A percentile compares a stretch with the other conserved stretches of the same genome.
phyloP scores from a whole-genome alignment of 2,797 vertebrate genomes.

The Balearica regulorum region DNA sequence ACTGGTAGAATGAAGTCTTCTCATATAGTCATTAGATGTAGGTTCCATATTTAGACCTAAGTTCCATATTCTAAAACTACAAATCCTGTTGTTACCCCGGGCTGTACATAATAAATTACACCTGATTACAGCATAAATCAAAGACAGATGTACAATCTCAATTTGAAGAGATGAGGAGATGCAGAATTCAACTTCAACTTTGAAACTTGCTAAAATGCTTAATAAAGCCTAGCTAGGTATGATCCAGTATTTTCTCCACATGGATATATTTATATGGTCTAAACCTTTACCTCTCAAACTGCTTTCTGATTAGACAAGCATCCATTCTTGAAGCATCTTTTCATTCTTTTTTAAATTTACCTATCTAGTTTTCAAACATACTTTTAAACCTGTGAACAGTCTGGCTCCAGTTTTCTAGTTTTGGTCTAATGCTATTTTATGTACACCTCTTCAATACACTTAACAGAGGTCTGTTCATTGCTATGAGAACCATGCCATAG shows the following conservation, averaged over 20 bases:
- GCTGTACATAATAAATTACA: neutral
- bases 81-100: neutral
- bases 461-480: neutral
- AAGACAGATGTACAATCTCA: neutral
- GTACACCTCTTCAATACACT: fast-evolving
- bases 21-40: neutral
- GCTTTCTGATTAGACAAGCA: neutral
- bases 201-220: neutral
- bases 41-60: neutral
- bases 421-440: neutral
- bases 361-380: neutral
- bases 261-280: neutral
- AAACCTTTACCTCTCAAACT: neutral
- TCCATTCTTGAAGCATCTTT: neutral
- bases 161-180: neutral
- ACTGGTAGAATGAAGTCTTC: neutral
- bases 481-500: neutral
- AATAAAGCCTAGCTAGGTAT: neutral
- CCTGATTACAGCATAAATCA: neutral
- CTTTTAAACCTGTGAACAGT: neutral
- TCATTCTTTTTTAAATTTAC: neutral
- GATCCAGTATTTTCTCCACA: neutral
- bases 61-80: neutral
- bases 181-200: neutral
- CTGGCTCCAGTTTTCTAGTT: neutral